phyloP scores from a whole-genome alignment of 1,140 invertebrate species.

The Cepaea nemoralis region DNA sequence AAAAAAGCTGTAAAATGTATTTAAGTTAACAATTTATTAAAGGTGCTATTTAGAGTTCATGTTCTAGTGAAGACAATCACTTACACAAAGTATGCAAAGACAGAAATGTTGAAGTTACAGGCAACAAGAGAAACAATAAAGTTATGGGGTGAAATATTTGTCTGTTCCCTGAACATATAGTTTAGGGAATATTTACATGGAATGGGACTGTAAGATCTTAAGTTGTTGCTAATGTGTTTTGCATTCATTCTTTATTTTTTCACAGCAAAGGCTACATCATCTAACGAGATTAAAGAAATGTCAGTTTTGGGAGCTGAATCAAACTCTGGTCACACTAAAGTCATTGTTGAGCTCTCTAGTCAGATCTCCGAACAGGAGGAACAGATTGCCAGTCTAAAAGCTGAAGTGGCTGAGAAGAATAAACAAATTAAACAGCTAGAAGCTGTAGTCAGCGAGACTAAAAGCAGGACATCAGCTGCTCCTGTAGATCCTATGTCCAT shows the following conservation, averaged over 20 bases:
- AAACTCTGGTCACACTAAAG: constrained; percentile 24
- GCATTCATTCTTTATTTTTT: not conserved
- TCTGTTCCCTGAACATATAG: too few species aligned
- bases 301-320: not conserved
- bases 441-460: not conserved
- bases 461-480: not conserved
- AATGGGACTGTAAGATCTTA: too few species aligned
- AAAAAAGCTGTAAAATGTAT: too few species aligned
- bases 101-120: too few species aligned
- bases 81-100: not conserved
- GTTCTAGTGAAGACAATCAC: not conserved
- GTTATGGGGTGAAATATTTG: too few species aligned
- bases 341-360: constrained; percentile 35
- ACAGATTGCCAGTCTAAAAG: constrained; percentile 4
- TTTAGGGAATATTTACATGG: too few species aligned
- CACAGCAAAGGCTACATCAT: not conserved
- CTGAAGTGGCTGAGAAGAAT: constrained; percentile 13
- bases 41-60: not conserved
- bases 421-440: constrained; percentile 9
- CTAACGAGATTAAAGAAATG: not conserved
- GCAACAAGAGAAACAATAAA: too few species aligned
- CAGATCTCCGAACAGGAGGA: constrained; percentile 31
- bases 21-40: too few species aligned
- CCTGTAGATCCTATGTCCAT: not conserved
- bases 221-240: not conserved